phyloP scores from a whole-genome alignment of 2,888 invertebrate genomes.

The Automeris io region DNA sequence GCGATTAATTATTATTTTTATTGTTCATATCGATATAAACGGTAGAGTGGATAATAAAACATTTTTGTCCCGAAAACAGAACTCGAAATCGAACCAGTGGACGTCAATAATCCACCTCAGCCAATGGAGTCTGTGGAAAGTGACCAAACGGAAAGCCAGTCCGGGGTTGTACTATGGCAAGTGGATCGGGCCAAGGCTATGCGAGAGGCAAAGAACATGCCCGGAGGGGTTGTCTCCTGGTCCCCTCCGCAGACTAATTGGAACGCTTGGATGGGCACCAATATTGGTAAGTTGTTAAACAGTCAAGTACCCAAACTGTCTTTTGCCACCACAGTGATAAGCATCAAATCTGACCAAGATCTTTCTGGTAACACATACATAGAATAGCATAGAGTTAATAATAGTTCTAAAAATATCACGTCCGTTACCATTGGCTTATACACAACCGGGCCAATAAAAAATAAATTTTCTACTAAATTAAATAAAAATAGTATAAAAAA shows the following conservation, averaged over 20 bases:
- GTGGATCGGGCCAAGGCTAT: constrained; percentile 75
- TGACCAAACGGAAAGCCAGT: constrained; percentile 22
- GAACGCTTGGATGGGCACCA: constrained; percentile 98
- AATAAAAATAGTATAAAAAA: no score
- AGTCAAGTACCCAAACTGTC: no score
- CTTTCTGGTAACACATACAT: no score
- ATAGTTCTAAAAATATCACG: no score
- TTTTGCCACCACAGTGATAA: no score
- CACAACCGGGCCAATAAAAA: no score
- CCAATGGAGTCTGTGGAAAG: no score
- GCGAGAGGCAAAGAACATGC: constrained; percentile 77
- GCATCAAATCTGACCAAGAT: no score
- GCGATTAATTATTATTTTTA: background rate
- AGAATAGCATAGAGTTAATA: no score
- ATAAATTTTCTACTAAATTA: no score
- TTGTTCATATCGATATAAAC: no score
- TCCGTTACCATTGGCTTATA: no score
- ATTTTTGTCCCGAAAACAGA: constrained; percentile 28
- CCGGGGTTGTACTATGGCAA: constrained; percentile 47
- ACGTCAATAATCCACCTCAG: constrained; percentile 29
- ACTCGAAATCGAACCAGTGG: constrained; percentile 47
- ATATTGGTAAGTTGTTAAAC: constrained; percentile 89
- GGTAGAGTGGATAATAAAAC: background rate
- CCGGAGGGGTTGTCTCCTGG: constrained; percentile 94
- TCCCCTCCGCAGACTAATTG: constrained; percentile 97